Evolutionary conservation across 2,888 invertebrate species (phyloP), one percentile per base, ranked within the genome.

Genomic region (Tipula confusa): DNA sequence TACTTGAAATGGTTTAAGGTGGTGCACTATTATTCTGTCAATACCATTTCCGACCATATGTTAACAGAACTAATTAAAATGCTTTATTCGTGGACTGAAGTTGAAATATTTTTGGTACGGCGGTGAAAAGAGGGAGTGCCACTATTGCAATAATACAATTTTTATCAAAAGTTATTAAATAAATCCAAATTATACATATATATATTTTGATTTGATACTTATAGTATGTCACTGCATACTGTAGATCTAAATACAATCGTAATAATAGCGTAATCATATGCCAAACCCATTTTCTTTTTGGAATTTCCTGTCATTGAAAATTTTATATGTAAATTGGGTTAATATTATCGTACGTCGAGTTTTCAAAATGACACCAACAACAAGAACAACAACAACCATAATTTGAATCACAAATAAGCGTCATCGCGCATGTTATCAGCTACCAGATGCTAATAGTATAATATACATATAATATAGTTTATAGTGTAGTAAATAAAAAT

Each of bases 241-340:
- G 24, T 64, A 64, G 9, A 64, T 64, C n/a, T 15, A 43, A 4
- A 43, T 43, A 24, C 24, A 64, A 64, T 64, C 24, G 24, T 24
- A 64, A 64, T 64, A 24, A 64, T 64, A 11, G 24, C n/a, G n/a
- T 64, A 64, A 64, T 64, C 64, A 64, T 64, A 24, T 7, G 24
- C 64, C 64, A 64, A 64, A 64, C 64, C 64, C 64, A 64, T 64
- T 64, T 43, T 64, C 64, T 64, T 64, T 64, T 64, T 64, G 24
- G 64, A 64, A 64, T 64, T 64, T 64, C 64, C 64, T 64, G 64
- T 24, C 64, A 64, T 64, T 24, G 64, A 64, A 64, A 64, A 64
- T 64, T 24, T 24, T 64, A 64, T 64, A 64, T 64, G 64, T 64
- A 64, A 64, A 64, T 64, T 64, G 11, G 64, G 64, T 64, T 64